phyloP scores from a whole-genome alignment of 2,113 vertebrate genomes.

The Himantopus leucocephalus region DNA sequence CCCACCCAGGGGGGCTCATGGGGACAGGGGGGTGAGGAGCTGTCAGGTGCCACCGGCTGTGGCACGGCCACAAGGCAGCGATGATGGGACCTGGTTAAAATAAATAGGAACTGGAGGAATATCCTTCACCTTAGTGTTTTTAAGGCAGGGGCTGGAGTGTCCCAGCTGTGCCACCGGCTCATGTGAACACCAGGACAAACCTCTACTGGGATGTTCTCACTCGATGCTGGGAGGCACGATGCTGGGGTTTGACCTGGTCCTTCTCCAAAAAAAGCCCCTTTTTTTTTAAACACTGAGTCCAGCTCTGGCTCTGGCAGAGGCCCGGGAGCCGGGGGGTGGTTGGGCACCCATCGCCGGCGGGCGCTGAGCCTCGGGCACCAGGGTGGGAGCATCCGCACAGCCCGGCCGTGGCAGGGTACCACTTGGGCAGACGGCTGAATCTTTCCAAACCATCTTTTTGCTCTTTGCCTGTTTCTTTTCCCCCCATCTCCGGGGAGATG shows the following conservation, averaged over 20 bases:
- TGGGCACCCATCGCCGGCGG: background rate
- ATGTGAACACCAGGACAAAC: accelerated
- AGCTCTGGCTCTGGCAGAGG: background rate
- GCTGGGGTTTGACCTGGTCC: background rate
- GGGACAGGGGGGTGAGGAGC: background rate
- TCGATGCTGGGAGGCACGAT: accelerated
- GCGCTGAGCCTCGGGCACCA: background rate
- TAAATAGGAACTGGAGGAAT: background rate
- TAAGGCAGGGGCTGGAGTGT: background rate
- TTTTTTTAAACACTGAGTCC: background rate
- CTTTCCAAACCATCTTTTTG: background rate
- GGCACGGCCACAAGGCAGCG: background rate
- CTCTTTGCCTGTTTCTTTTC: background rate
- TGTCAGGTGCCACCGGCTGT: accelerated
- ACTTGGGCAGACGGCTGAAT: accelerated
- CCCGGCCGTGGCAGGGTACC: background rate
- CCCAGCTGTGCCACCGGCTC: background rate
- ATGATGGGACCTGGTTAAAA: background rate
- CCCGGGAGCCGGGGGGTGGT: accelerated
- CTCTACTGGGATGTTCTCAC: accelerated
- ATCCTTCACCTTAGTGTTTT: background rate
- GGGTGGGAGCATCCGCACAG: background rate
- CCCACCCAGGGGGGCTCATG: background rate
- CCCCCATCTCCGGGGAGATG: background rate
- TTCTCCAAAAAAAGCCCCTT: no score